Evolutionary conservation across 1,140 invertebrate genomes (phyloP), one percentile per base, ranked within the genome.

Genomic region (Drosophila lini): DNA sequence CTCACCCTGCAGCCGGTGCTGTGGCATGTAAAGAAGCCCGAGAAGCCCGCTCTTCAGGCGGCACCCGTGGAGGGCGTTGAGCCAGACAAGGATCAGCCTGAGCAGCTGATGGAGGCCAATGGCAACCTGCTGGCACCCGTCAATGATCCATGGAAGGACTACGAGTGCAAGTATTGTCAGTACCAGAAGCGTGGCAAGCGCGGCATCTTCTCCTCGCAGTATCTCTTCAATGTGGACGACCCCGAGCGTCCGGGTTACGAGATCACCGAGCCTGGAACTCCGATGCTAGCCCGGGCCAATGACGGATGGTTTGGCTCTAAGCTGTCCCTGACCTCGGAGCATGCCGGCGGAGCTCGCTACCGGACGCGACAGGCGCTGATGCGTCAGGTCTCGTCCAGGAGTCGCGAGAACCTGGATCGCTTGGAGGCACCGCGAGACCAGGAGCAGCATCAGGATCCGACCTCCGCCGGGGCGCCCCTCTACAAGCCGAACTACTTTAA

Each of bases 141-240:
- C 41, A 74, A 52, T 15, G 75, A 91, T 65, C 69, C 93, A 61
- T 82, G 81, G 93, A 52, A 92, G 50, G 94, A 94, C 40, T 88
- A 90, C 22, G 89, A 92, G 65, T 92, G 91, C 73, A 85, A 84
- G 52, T 89, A 91, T 48, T 92, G 91, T 52, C 89, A 90, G 47
- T 76, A 70, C 11, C 60, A 78, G 73, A 84, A 70, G 47, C 80
- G 76, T 1, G 41, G 41, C n/a, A 88, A 93, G 80, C 93, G 92
- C 25, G 93, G 93, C 62, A 82, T 94, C 36, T 94, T 94, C 85
- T 94, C 94, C 19, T 95, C 95, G 81, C 95, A 95, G 78, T 95
- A 95, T 81, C 92, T 95, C 11, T 94, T 95, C 77, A 95, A 95
- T 65, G 94, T 95, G 77, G 94, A 95, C 75, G 94, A 95, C 78